Evolutionary conservation across 2,888 invertebrate genomes (phyloP).

Genomic region (Apamea monoglypha): DNA sequence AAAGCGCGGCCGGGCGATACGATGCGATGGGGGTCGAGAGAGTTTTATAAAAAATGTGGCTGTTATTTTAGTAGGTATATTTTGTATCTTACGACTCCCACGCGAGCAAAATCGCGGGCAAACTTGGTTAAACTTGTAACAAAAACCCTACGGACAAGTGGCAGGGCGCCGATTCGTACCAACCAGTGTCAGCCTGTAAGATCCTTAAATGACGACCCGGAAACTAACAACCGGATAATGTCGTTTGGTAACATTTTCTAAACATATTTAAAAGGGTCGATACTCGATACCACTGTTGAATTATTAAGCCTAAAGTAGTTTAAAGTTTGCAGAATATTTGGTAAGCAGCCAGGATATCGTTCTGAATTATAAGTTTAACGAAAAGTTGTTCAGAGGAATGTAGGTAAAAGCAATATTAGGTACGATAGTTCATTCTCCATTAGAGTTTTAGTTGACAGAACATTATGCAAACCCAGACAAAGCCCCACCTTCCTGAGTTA

Average conservation of each 20-base stretch:
- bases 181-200: slow-evolving; percentile 68
- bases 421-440: not conserved
- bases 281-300: slow-evolving; percentile 6
- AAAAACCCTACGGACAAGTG: slow-evolving; percentile 62
- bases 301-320: not conserved
- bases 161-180: slow-evolving; percentile 72
- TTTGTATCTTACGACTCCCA: not conserved
- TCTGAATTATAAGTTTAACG: not conserved
- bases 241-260: slow-evolving; percentile 43
- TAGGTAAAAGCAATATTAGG: not conserved
- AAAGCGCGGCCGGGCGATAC: not conserved
- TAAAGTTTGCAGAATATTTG: not conserved
- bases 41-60: not conserved
- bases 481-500: slow-evolving; percentile 48
- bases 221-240: slow-evolving; percentile 36
- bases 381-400: not conserved
- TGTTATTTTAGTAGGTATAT: too few relatives aligned
- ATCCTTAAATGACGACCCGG: slow-evolving; percentile 63
- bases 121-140: slow-evolving; percentile 40
- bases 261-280: slow-evolving; percentile 20
- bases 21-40: not conserved
- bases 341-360: not conserved
- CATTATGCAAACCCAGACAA: slow-evolving; percentile 15
- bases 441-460: slow-evolving; percentile 8
- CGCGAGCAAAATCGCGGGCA: not conserved